Evolutionary conservation across 37 sponge, comb jelly and placozoan species (phyloP).

Genomic region (Axinella damicornis): DNA sequence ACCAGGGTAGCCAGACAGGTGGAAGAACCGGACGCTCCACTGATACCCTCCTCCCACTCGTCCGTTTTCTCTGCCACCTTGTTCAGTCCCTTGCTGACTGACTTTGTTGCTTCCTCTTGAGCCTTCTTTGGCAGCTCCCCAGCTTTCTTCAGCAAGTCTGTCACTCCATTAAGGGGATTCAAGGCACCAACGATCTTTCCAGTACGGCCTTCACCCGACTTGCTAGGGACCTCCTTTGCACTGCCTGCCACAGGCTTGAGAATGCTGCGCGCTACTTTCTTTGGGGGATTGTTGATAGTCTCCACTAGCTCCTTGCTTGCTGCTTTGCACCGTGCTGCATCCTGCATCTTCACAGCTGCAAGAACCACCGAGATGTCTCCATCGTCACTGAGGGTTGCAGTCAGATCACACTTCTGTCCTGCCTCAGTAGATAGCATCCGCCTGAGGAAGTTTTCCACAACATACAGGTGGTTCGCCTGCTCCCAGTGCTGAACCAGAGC

Average conservation of each 20-base stretch:
- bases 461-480: constrained; percentile 33
- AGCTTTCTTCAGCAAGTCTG: too few relatives aligned
- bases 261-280: not conserved
- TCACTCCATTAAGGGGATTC: too few relatives aligned
- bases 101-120: too few relatives aligned
- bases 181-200: too few relatives aligned
- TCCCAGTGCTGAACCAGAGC: not conserved
- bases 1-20: too few relatives aligned
- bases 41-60: too few relatives aligned
- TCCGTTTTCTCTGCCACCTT: too few relatives aligned
- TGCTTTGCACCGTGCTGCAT: constrained; percentile 11
- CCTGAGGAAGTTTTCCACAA: constrained; percentile 32
- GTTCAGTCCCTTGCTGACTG: too few relatives aligned
- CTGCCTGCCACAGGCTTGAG: not conserved
- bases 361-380: constrained; percentile 48
- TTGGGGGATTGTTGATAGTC: constrained; percentile 13
- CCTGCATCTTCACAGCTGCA: not conserved
- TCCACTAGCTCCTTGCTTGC: constrained; percentile 20
- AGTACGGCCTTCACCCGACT: too few relatives aligned
- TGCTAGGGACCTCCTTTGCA: too few relatives aligned
- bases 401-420: constrained; percentile 30
- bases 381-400: constrained; percentile 30
- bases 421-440: constrained; percentile 13
- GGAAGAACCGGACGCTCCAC: too few relatives aligned
- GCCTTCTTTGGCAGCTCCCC: too few relatives aligned